Percentiles rank a stretch among this genome's conserved stretches.
phyloP scores from a whole-genome alignment of 35 echinoderm and acorn worm genomes.

The Stichopus chloronotus region DNA sequence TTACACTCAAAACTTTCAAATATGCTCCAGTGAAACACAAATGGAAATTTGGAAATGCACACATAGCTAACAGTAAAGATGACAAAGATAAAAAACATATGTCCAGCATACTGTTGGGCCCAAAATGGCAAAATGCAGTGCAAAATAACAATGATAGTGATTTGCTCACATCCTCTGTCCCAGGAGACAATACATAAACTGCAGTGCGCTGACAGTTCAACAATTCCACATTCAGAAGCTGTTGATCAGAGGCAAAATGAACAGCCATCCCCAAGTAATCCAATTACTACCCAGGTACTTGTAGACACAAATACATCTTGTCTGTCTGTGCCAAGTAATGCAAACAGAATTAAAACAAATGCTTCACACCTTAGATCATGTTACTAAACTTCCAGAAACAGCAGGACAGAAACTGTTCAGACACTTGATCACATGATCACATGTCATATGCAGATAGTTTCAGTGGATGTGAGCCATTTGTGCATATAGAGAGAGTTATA shows the following conservation, averaged over 20 bases:
- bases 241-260: not conserved
- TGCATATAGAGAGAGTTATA: not conserved
- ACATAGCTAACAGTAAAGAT: not conserved
- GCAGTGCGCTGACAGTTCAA: not conserved
- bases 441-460: not conserved
- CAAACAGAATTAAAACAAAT: not conserved
- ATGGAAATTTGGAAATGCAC: not conserved
- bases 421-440: slow-evolving; percentile 1
- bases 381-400: not conserved
- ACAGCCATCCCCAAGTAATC: not conserved
- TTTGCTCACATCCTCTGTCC: not conserved
- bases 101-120: not conserved
- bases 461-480: not conserved
- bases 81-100: not conserved
- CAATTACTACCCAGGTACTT: slow-evolving; percentile 13
- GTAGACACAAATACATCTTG: slow-evolving; percentile 13
- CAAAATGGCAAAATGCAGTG: not conserved
- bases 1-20: not conserved
- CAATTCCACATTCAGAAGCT: not conserved
- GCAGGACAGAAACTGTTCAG: not conserved
- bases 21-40: not conserved
- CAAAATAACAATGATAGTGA: not conserved
- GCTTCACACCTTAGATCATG: not conserved
- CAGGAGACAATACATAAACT: not conserved
- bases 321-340: not conserved